Conservation (phyloP, 1,140 invertebrate species). For the Drosophila varians region DNA sequence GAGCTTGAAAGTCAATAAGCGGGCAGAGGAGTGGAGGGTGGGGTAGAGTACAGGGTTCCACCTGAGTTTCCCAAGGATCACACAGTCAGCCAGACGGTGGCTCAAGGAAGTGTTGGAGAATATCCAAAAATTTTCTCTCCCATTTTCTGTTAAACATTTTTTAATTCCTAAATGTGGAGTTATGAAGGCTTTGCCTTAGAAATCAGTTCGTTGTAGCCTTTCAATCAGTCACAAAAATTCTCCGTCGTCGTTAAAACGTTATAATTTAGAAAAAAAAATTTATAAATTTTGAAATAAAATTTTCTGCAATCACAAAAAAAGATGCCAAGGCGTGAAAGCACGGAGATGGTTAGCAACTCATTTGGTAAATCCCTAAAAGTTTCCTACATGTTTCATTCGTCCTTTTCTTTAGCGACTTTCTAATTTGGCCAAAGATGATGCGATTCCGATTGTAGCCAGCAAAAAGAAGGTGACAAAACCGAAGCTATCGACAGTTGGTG, state of each 20-base stretch:
- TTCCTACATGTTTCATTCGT: background rate
- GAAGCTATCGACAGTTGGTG: background rate
- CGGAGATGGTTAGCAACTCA: background rate
- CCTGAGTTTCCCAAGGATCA: conserved; percentile 4
- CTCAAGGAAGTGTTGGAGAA: conserved; percentile 4
- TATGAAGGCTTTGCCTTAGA: background rate
- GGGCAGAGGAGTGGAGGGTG: too few species aligned
- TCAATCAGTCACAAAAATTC: background rate
- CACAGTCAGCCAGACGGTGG: background rate
- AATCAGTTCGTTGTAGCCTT: background rate
- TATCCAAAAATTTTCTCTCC: conserved; percentile 13
- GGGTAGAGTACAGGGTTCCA: conserved; percentile 2
- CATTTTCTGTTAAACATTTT: background rate
- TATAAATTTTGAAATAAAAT: background rate
- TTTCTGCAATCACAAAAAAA: background rate
- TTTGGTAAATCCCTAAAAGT: too few species aligned
- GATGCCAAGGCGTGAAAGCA: background rate
- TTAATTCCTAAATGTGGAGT: background rate
- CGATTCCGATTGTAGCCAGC: background rate
- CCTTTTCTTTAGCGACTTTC: background rate
- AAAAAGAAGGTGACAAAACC: background rate
- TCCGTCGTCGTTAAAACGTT: background rate
- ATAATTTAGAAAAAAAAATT: background rate
- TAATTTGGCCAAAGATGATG: background rate
- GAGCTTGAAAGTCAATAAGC: conserved; percentile 49